Percentiles rank a stretch among this genome's conserved stretches.
These are phyloP conservation scores for Pollicipes pollicipes DNA, from an alignment of 1,140 invertebrate genomes.

Conservation along the genomic window DNA sequence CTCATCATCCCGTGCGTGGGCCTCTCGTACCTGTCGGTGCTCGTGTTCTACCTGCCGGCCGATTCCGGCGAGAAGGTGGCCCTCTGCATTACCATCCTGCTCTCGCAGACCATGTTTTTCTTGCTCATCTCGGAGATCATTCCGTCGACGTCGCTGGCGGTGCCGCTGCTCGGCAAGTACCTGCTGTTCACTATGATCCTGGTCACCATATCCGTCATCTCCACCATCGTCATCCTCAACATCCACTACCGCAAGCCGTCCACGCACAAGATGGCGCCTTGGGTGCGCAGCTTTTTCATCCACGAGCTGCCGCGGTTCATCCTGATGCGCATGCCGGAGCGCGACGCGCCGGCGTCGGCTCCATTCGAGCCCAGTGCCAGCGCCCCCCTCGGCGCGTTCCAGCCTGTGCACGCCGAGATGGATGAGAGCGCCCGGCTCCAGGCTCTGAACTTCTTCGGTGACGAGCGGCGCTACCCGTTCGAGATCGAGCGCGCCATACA, in stretches of 20 bases:
- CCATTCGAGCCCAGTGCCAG: constrained; percentile 21
- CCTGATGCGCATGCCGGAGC: constrained; percentile 50
- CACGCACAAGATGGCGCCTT: constrained; percentile 89
- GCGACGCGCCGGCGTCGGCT: constrained; percentile 5
- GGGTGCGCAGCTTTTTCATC: constrained; percentile 75
- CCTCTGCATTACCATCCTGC: constrained; percentile 91
- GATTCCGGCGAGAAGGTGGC: constrained; percentile 98
- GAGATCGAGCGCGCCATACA: constrained; percentile 83
- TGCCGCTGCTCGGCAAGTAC: constrained; percentile 94
- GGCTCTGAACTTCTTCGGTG: neutral
- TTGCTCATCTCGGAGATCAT: constrained; percentile 94
- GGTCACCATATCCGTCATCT: constrained; percentile 85
- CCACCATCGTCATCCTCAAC: constrained; percentile 94
- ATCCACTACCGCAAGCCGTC: constrained; percentile 98
- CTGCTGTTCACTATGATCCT: constrained; percentile 96
- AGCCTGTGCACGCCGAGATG: neutral
- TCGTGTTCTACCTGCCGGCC: constrained; percentile 95
- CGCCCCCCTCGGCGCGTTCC: neutral
- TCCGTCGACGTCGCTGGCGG: constrained; percentile 88
- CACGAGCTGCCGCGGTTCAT: constrained; percentile 52
- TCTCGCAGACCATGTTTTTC: constrained; percentile 99
- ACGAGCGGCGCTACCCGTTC: constrained; percentile 48
- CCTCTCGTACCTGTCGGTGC: constrained; percentile 72
- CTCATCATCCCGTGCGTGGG: constrained; percentile 84
- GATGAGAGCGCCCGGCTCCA: neutral